Evolutionary conservation across 2,888 invertebrate genomes (phyloP).

Genomic region (Torymus auratus): DNA sequence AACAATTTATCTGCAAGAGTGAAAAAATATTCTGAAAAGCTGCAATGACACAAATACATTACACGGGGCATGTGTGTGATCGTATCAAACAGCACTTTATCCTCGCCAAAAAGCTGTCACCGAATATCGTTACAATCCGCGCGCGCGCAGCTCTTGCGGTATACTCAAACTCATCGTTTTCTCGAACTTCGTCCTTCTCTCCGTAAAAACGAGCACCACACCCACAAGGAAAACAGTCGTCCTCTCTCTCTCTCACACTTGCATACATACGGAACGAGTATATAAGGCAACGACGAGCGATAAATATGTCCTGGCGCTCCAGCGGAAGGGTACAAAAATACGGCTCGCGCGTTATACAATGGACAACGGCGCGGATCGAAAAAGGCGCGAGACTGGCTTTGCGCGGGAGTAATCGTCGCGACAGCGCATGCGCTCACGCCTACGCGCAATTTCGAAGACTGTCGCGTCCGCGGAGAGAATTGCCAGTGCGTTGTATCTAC

Average conservation of each 20-base stretch:
- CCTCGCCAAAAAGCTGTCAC: slow-evolving; percentile 25
- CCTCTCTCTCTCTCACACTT: no score
- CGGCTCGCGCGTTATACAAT: slow-evolving; percentile 9
- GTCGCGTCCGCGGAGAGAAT: slow-evolving; percentile 56
- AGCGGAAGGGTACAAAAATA: slow-evolving; percentile 21
- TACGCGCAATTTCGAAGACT: slow-evolving; percentile 55
- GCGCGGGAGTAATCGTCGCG: slow-evolving; percentile 42
- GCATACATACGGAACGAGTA: not conserved
- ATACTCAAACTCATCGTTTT: not conserved
- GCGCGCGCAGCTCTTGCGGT: not conserved
- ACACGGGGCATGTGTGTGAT: no score
- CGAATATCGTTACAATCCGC: slow-evolving; percentile 21
- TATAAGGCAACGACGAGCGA: slow-evolving; percentile 23
- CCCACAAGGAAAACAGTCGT: no score
- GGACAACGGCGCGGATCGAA: slow-evolving; percentile 22
- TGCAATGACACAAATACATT: no score
- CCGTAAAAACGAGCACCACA: not conserved
- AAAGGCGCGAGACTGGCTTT: slow-evolving; percentile 6
- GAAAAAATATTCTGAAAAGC: no score
- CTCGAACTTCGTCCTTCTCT: not conserved
- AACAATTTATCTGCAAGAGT: no score
- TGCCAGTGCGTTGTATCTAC: slow-evolving; percentile 25
- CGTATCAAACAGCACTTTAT: not conserved
- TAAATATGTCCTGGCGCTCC: slow-evolving; percentile 37
- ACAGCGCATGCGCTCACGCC: not conserved